Base-by-base conservation (phyloP, 2,888 invertebrate species). In the Campoplex capitator region DNA sequence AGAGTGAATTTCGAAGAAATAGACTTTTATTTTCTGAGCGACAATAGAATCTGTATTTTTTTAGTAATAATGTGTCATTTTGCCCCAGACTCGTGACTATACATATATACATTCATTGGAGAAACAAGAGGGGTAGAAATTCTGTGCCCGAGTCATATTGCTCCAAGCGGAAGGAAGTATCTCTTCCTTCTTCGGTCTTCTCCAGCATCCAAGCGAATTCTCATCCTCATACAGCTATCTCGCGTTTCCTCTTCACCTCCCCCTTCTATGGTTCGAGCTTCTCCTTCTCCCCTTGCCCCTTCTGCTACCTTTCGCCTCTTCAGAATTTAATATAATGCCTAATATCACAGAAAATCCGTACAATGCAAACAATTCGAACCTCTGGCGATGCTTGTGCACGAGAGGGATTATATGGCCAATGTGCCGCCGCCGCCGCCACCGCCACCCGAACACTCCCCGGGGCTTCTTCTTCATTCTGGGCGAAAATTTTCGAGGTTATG, bases 241-340 rank as follows among this genome's bases (percentile, higher is more conserved):
- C 56, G 79, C 45, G 56, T 58, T 70, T 45, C 70, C 76, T 65
- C 76, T 76, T 76, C 62, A 65, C 11, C 42, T 35, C 8, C 42
- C 28, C 45, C 48, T 35, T 54, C 35, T 13, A n/a, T 35, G n/a
- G 58, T 42, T 62, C 35, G 9, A 45, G 45, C 45, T 32, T 70
- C 28, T 35, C 45, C 38, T 38, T 3, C 1, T 38, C 71, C 45
- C 45, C 45, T 35, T 35, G 23, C 77, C 88, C 86, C 86, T 79
- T 76, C 75, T 81, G 82, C 65, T 79, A 32, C 81, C 87, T 84
- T 86, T 88, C 88, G 90, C 89, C 89, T 90, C 91, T 91, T 90
- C 90, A 90, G 91, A 92, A 93, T 92, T 92, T 92, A 92, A 92
- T 92, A 92, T 91, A 92, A 92, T 91, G 90, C 92, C 90, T 91